Evolutionary conservation across 2,888 invertebrate species (phyloP).

Genomic region (Chrysotoxum bicinctum): DNA sequence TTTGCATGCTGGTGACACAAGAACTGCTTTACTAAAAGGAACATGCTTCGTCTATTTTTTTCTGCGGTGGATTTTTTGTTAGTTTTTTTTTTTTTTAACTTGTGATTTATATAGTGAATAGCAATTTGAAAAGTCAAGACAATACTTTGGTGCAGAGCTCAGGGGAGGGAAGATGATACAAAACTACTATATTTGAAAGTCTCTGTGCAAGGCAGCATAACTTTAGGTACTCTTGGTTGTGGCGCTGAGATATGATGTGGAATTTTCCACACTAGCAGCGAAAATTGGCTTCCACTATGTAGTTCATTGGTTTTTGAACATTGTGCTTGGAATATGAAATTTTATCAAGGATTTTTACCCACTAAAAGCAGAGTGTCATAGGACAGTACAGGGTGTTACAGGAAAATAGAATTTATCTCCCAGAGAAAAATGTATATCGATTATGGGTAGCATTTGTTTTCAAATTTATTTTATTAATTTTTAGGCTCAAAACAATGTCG

Average conservation of each 20-base stretch:
- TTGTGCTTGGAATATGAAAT: constrained; percentile 65
- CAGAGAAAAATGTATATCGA: too few species aligned
- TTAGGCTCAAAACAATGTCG: too few species aligned
- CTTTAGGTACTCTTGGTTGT: not conserved
- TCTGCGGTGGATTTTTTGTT: not conserved
- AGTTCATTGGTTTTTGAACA: constrained; percentile 58
- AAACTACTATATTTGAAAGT: constrained; percentile 32
- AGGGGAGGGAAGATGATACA: constrained; percentile 24
- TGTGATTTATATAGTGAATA: constrained; percentile 49
- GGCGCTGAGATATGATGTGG: constrained; percentile 12
- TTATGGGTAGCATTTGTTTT: too few species aligned
- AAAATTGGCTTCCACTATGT: constrained; percentile 68
- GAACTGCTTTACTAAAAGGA: constrained; percentile 18
- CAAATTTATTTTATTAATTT: too few species aligned
- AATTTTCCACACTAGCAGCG: constrained; percentile 62
- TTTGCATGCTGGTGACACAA: constrained; percentile 62
- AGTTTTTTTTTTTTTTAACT: not conserved
- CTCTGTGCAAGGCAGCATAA: constrained; percentile 46
- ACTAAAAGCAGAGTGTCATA: not conserved
- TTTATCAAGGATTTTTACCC: constrained; percentile 30
- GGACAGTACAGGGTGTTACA: not conserved
- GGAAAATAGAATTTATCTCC: not conserved
- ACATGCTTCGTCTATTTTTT: not conserved
- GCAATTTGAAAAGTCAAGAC: constrained; percentile 64
- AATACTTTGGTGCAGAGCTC: constrained; percentile 30